Evolutionary conservation across 1,140 invertebrate species (phyloP), one percentile per base, ranked within the genome.

Genomic region (Lineus longissimus): DNA sequence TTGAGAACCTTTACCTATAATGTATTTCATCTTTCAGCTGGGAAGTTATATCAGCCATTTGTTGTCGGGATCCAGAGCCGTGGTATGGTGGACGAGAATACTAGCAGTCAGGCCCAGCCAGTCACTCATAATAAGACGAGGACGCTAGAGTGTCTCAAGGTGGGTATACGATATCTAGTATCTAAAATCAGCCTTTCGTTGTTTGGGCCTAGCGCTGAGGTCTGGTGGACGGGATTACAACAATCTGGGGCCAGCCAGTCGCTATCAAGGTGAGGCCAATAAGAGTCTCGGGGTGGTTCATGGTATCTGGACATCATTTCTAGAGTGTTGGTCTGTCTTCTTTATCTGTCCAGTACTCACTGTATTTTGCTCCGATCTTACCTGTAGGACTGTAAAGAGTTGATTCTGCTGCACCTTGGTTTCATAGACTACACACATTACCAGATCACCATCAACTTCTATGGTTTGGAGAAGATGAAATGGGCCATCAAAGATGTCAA

Each of bases 361-460:
- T 60, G 1, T 43, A 15, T 43, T 23, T n/a, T 15, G 13, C 2
- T 6, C 22, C 17, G 41, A 22, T 43, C 31, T 9, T 27, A 2
- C 30, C 41, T 74, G 61, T 87, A 92, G 80, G 84, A 84, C 22
- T 97, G 94, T 81, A 90, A 93, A 65, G 91, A 94, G 74, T 87
- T 96, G 61, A 90, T 92, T 63, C 85, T 95, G 0, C 84, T 94
- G 60, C 94, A 97, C 82, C 84, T 97, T 29, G 92, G 92, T n/a
- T 94, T 89, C 65, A 81, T 96, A 7, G 91, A 94, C 75, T 95
- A 90, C 73, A 87, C 88, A 1, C 89, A 91, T 76, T 97, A 97
- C 75, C 87, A 92, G 30, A 88, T 97, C 30, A 92, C 89, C 17
- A 85, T 95, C 15, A 84, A 86, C 65, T 94, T 96, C 78, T 89